phyloP scores from a whole-genome alignment of 2,113 vertebrate species.

The Boleophthalmus pectinirostris region DNA sequence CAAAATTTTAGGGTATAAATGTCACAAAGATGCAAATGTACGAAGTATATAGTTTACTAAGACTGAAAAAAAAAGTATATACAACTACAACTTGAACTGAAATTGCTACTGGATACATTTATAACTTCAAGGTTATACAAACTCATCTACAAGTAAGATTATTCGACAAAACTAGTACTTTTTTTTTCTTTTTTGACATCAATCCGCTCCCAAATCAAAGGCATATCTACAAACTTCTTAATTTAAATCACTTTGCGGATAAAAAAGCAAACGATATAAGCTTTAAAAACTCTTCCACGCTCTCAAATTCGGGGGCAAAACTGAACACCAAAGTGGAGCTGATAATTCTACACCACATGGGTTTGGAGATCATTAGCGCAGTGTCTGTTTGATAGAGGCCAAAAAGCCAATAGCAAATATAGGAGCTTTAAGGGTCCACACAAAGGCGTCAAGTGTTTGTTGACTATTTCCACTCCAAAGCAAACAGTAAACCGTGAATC shows the following conservation, averaged over 20 bases:
- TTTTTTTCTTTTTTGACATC: background rate
- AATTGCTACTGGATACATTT: too few species aligned
- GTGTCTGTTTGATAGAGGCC: slow-evolving; percentile 69
- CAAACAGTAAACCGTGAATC: slow-evolving; percentile 82
- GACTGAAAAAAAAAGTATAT: background rate
- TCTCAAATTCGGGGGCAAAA: slow-evolving; percentile 40
- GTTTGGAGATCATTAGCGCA: slow-evolving; percentile 79
- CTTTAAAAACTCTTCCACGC: background rate
- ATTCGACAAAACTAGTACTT: background rate
- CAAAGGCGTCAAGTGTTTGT: slow-evolving; percentile 90
- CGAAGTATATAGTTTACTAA: background rate
- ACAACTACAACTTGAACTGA: background rate
- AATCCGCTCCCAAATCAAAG: background rate
- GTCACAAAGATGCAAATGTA: background rate
- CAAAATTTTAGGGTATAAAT: background rate
- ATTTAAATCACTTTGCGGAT: background rate
- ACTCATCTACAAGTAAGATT: background rate
- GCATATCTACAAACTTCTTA: background rate
- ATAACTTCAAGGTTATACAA: background rate
- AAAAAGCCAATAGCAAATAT: slow-evolving; percentile 85
- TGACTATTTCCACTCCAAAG: slow-evolving; percentile 86
- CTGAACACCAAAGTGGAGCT: slow-evolving; percentile 18
- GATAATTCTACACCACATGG: slow-evolving; percentile 32
- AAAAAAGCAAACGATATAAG: background rate
- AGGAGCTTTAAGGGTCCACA: slow-evolving; percentile 78